Base-by-base conservation (phyloP, 1,140 invertebrate genomes). In the Plectrocnemia conspersa region DNA sequence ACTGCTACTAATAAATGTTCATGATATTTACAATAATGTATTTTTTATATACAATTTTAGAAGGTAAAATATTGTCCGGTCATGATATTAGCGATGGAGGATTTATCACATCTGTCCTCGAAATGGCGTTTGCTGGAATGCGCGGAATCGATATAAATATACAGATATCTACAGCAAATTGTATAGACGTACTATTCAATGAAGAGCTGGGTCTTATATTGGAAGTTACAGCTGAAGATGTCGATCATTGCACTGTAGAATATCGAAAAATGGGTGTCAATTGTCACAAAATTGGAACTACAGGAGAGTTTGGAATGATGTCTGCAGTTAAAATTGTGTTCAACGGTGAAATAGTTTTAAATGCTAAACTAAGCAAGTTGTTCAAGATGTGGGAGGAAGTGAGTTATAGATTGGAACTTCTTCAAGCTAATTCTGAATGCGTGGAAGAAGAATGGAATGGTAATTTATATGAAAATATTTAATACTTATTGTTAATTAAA, bases 41-140 rank as follows among this genome's bases (percentile, higher is more conserved):
- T 5, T 9, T 16, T 3, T 13, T 18, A 32, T 21, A 18, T 22
- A 35, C 22, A 36, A 60, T 68, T 71, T 44, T 60, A 89, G 84
- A 86, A 38, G 77, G 76, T 0, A 81, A 83, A 65, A 67, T 97
- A 6, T 68, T 88, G 11, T 79, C 95, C n/a, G 93, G 94, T 1
- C 96, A 99, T 70, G 96, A 99, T 73, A 77, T 98, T 1, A 97
- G 93, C 70, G 96, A 98, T 75, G 96, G 96, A 29, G 96, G 96
- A 19, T 71, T 98, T 3, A 77, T 98, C 23, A 90, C 88, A 0
- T 92, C 89, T 65, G 64, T 95, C 0, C 65, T 98, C 25, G 96
- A 99, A 76, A 98, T 98, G 95, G 86, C 87, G 23, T 94, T 98
- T 68, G 93, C 82, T 58, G 93, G 95, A 45, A 77, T 96, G 49